Evolutionary conservation across 2,888 invertebrate species (phyloP).

Genomic region (Drosophila longiperda): DNA sequence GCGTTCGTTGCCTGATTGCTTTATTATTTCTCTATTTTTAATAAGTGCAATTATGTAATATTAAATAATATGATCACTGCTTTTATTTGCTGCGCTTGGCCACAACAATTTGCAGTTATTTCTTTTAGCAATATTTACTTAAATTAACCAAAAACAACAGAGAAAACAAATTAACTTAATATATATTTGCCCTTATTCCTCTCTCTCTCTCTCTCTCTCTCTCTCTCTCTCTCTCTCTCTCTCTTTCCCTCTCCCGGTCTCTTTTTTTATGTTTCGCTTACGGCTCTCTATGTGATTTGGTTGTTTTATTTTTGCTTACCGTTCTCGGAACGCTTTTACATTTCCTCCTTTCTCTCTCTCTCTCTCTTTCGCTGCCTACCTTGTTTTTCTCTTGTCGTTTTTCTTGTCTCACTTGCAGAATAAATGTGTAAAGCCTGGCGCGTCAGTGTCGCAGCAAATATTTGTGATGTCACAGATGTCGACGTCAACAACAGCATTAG

Average conservation of each 20-base stretch:
- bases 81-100: conserved; percentile 63
- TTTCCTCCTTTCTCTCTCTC: conserved; percentile 9
- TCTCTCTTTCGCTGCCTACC: conserved; percentile 14
- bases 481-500: conserved; percentile 22
- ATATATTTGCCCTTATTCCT: conserved; percentile 14
- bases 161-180: conserved; percentile 35
- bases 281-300: background rate
- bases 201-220: conserved; percentile 2
- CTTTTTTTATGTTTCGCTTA: background rate
- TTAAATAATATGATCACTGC: conserved; percentile 43
- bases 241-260: background rate
- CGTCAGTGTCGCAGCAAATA: conserved; percentile 80
- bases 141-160: conserved; percentile 13
- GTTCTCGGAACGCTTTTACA: conserved; percentile 6
- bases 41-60: conserved; percentile 8
- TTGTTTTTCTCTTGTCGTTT: conserved; percentile 37
- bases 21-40: background rate
- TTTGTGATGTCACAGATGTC: conserved; percentile 82
- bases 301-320: conserved; percentile 4
- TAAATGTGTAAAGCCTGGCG: conserved; percentile 84
- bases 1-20: conserved; percentile 11
- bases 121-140: conserved; percentile 29
- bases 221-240: background rate
- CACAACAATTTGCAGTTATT: conserved; percentile 57
- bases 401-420: conserved; percentile 77